A percentile compares a stretch with the other conserved stretches of the same genome.
Conservation (phyloP, 2,113 vertebrate species). For the Plectropomus leopardus region DNA sequence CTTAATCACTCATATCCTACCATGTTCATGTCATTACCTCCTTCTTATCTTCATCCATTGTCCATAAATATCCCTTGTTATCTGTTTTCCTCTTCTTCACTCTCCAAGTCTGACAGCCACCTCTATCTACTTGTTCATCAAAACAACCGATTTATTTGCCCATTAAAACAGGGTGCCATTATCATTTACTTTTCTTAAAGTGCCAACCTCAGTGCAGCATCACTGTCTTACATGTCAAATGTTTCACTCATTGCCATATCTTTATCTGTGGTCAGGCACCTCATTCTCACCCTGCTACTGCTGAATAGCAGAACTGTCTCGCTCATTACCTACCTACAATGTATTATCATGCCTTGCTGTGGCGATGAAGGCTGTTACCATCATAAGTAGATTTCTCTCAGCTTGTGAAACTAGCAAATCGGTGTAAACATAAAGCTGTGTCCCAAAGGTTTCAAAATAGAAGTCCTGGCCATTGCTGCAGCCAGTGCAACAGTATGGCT, state of each 20-base stretch:
- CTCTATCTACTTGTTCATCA: conserved; percentile 3
- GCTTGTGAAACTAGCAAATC: too few relatives aligned
- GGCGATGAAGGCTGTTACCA: not conserved
- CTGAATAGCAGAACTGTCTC: not conserved
- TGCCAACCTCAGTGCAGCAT: not conserved
- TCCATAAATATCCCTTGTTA: conserved; percentile 7
- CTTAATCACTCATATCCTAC: conserved; percentile 12
- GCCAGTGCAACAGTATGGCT: not conserved
- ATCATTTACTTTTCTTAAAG: not conserved
- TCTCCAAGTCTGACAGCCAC: not conserved
- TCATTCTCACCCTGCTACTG: not conserved
- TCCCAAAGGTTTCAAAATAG: too few relatives aligned
- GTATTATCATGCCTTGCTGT: not conserved
- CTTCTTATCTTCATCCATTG: not conserved
- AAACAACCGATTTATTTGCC: conserved; percentile 1
- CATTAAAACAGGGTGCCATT: not conserved
- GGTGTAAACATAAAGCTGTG: too few relatives aligned
- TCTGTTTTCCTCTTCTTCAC: conserved; percentile 6
- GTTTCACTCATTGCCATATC: not conserved
- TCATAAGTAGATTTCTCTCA: not conserved
- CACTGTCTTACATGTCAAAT: not conserved
- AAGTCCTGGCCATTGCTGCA: too few relatives aligned
- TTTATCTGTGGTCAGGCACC: not conserved
- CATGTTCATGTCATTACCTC: not conserved
- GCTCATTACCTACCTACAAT: not conserved